These are phyloP conservation scores for Rhopalosiphum padi DNA, from an alignment of 1,140 invertebrate genomes.

Conservation along the genomic window DNA sequence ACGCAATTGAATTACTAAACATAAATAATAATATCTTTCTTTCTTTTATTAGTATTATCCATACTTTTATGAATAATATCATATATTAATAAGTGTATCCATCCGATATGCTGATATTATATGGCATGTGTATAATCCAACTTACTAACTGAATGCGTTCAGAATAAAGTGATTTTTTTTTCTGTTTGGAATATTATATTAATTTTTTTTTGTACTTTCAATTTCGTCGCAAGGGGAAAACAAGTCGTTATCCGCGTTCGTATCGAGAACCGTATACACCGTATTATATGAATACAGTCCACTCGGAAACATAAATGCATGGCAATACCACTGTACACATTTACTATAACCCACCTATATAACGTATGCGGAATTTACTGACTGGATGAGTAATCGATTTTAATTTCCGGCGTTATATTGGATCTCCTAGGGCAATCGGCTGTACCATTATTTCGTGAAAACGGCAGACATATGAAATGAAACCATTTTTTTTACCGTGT, in stretches of 20 bases:
- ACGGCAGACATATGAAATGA: slow-evolving; percentile 32
- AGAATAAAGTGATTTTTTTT: slow-evolving; percentile 28
- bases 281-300: slow-evolving; percentile 40
- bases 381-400: slow-evolving; percentile 55
- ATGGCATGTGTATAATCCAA: background rate
- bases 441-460: slow-evolving; percentile 29
- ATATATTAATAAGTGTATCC: background rate
- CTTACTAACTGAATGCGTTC: background rate
- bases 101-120: background rate
- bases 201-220: slow-evolving; percentile 16
- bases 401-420: slow-evolving; percentile 55
- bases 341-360: background rate
- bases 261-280: slow-evolving; percentile 4
- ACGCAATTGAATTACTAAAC: background rate
- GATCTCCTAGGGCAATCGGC: slow-evolving; percentile 50
- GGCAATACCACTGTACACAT: background rate
- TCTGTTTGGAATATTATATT: background rate
- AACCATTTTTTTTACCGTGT: slow-evolving; percentile 34
- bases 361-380: slow-evolving; percentile 36
- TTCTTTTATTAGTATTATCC: background rate
- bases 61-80: background rate
- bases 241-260: slow-evolving; percentile 32
- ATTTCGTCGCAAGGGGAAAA: background rate
- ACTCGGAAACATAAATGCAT: slow-evolving; percentile 22
- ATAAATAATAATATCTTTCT: background rate